A percentile compares a stretch with the other conserved stretches of the same genome.
Evolutionary conservation across 2,797 vertebrate genomes (phyloP).

Genomic region (Gephyroberyx darwinii): DNA sequence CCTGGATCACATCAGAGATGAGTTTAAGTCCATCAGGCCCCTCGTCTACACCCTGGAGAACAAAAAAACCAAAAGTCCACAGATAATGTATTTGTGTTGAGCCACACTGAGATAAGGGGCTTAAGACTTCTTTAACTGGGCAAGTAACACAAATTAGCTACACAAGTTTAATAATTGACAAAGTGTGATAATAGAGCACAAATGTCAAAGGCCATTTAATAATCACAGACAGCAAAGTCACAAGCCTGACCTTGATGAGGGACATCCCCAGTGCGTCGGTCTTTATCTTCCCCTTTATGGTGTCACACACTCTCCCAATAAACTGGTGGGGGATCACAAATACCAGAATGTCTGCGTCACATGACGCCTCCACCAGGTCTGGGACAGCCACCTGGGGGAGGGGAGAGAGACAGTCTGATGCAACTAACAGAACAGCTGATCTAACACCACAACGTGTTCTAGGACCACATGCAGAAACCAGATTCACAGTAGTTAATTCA

Average conservation of each 20-base stretch:
- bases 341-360: conserved; percentile 88
- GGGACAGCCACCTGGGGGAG: conserved; percentile 87
- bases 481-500: background rate
- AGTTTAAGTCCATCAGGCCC: conserved; percentile 93
- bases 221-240: conserved; percentile 7
- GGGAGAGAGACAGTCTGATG: background rate
- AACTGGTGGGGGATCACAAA: conserved; percentile 99
- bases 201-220: background rate
- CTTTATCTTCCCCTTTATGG: conserved; percentile 91
- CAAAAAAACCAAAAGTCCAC: conserved; percentile 16
- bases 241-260: conserved; percentile 90
- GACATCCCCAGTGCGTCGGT: conserved; percentile 88
- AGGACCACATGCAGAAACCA: background rate
- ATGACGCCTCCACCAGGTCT: conserved; percentile 89
- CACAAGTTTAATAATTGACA: background rate
- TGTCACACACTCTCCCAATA: conserved; percentile 88
- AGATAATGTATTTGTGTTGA: background rate
- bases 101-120: background rate
- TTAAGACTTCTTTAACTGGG: background rate
- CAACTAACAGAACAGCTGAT: background rate
- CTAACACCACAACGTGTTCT: background rate
- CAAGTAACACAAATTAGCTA: background rate
- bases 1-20: conserved; percentile 94
- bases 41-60: conserved; percentile 89
- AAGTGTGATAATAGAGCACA: conserved; percentile 20